Evolutionary conservation across 2,797 vertebrate species (phyloP), one percentile per base, ranked within the genome.

Genomic region (Threskiornis aethiopicus): DNA sequence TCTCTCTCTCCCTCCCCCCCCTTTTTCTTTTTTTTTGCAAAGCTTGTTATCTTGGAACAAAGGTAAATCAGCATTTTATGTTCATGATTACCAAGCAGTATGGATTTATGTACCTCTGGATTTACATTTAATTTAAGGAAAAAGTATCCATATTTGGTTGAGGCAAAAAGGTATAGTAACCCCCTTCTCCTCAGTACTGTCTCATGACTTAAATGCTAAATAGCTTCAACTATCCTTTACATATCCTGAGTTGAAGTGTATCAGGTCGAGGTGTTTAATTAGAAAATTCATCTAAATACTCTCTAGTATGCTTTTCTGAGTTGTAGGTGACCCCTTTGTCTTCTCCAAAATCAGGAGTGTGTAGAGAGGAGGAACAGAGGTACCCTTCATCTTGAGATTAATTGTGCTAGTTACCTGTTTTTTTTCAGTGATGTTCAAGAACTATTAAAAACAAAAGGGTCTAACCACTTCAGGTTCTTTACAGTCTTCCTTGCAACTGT

Each of bases 1-100:
- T 6, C 16, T 12, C 20, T 33, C 10, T 11, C 25, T 61, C 20
- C 5, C 11, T 11, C 20, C 10, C 16, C 5, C 2, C 4, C 2
- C 1, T 2, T 3, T 14, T n/a, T 41, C 81, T 61, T 79, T n/a
- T 41, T 84, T 61, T 79, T 69, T 16, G 44, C 7, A 39, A 37
- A 7, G 1, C 15, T 78, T 81, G 3, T 81, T 54, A 29, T 39
- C 49, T 87, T 57, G 25, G 18, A 11, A 76, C 41, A 26, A 59
- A 87, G 66, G 4, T 31, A 73, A 73, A 80, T 62, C 24, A 77
- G 10, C 31, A 37, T 79, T 94, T 93, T 72, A 16, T 66, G 4
- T 33, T 80, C 47, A 12, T 42, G 39, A 31, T 64, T 55, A 31
- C 24, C 26, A 88, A 70, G 46, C 12, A 28, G 10, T 6, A 18